These are phyloP conservation scores for Erythrolamprus reginae DNA, from an alignment of 2,113 vertebrate genomes.

Conservation along the genomic window DNA sequence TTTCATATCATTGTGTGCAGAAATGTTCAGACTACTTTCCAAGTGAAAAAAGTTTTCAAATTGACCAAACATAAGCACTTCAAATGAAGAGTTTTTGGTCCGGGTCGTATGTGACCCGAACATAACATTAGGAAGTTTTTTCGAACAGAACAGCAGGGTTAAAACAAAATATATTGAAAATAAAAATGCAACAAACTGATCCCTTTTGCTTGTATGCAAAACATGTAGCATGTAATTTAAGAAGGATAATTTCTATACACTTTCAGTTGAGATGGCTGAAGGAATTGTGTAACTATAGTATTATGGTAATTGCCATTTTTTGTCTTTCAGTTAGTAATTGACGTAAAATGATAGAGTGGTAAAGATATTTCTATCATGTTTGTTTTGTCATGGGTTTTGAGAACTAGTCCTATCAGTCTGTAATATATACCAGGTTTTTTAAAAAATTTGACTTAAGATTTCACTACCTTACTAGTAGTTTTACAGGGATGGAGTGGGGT, in stretches of 20 bases:
- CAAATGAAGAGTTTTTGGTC: too few relatives aligned
- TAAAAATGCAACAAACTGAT: neutral
- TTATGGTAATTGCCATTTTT: neutral
- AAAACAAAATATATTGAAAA: neutral
- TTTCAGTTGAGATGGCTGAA: neutral
- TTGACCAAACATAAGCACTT: too few relatives aligned
- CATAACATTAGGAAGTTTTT: too few relatives aligned
- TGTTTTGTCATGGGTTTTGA: neutral
- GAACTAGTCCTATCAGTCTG: neutral
- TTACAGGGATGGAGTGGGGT: neutral
- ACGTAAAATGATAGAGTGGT: neutral
- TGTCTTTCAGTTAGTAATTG: neutral
- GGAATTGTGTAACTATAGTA: neutral
- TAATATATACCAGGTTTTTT: neutral
- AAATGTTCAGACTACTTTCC: too few relatives aligned
- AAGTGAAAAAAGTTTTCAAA: too few relatives aligned
- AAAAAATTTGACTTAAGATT: neutral
- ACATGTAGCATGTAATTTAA: neutral
- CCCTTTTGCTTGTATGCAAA: neutral
- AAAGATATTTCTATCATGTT: neutral
- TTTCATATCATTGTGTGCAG: too few relatives aligned
- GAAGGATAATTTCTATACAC: neutral
- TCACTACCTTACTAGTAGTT: neutral
- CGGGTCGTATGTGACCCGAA: too few relatives aligned
- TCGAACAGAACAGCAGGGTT: too few relatives aligned